A percentile compares a stretch with the other conserved stretches of the same genome.
Conservation (phyloP, 1,140 invertebrate species). For the Oscheius sp. region DNA sequence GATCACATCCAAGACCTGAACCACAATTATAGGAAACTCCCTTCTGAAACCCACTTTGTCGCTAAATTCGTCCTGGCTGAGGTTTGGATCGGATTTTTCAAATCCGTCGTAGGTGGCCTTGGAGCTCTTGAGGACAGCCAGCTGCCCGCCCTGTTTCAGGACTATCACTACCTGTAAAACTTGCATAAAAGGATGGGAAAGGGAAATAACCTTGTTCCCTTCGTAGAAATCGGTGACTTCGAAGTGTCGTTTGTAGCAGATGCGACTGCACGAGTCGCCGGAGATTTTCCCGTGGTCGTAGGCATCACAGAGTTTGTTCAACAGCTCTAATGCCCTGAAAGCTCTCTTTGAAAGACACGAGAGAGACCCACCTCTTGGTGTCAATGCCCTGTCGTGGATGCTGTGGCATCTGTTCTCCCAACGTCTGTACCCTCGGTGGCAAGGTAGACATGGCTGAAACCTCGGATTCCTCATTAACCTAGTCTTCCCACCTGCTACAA, state of each 20-base stretch:
- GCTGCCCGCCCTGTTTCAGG: conserved; percentile 34
- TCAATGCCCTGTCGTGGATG: neutral
- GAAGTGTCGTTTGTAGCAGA: conserved; percentile 50
- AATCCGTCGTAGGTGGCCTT: conserved; percentile 42
- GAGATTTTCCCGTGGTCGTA: conserved; percentile 42
- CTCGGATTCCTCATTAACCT: neutral
- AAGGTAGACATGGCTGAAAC: neutral
- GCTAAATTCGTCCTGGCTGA: conserved; percentile 49
- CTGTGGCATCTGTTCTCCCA: neutral
- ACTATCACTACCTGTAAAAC: conserved; percentile 19
- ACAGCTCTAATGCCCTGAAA: conserved; percentile 50
- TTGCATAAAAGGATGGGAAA: neutral
- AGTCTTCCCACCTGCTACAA: neutral
- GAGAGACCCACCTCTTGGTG: neutral
- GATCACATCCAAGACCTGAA: conserved; percentile 53
- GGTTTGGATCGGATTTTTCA: conserved; percentile 40
- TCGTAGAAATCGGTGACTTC: conserved; percentile 52
- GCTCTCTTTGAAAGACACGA: too few relatives aligned
- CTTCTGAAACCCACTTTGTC: conserved; percentile 45
- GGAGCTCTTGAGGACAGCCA: conserved; percentile 40
- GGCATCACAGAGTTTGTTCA: conserved; percentile 43
- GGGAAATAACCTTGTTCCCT: conserved; percentile 39
- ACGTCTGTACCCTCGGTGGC: neutral
- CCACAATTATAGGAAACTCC: conserved; percentile 22
- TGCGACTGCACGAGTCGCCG: conserved; percentile 49